Base-by-base conservation (phyloP, 2,888 invertebrate genomes). In the Ormia ochracea region DNA sequence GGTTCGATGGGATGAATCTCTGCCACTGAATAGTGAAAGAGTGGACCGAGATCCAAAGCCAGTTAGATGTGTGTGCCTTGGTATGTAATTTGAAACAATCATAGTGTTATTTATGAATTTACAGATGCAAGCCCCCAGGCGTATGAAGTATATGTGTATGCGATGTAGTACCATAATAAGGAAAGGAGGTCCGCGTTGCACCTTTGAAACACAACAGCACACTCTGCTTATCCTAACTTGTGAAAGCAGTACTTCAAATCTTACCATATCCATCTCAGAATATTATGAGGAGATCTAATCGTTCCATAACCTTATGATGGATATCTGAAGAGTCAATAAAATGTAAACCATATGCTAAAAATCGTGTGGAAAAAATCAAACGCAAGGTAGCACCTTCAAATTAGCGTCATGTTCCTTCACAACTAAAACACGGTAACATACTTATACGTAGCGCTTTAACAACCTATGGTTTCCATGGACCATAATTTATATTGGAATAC, bases 1-100 rank as follows among this genome's bases (percentile, higher is more conserved):
- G 17, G 26, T 78, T 2, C 36, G 73, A 6, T 81, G 78, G 81
- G 69, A 73, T 61, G 76, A 80, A 50, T 68, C 43, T n/a, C 48
- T 77, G 1, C 65, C 73, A 10, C 73, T 73, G 63, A 10, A 31
- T 80, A 0, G 7, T 48, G 14, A 63, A 28, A 9, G 21, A 61
- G 23, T 68, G 68, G 72, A 19, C 2, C 5, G 28, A 66, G 9
- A 54, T 54, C 21, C 54, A 43, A 21, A 31, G 17, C 14, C 58
- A 58, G n/a, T 26, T 69, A 4, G 3, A 23, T 4, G 26, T 12
- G 6, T 1, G 9, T 66, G n/a, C 69, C 66, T 3, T 66, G 69
- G 52, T 80, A 61, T 12, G 76, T 76, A 9, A 12, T 10, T 6
- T 41, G 52, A 43, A 52, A 59, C 21, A 48, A 9, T 4, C n/a